Conservation (phyloP, 2,797 vertebrate species). For the Synaphobranchus kaupii region DNA sequence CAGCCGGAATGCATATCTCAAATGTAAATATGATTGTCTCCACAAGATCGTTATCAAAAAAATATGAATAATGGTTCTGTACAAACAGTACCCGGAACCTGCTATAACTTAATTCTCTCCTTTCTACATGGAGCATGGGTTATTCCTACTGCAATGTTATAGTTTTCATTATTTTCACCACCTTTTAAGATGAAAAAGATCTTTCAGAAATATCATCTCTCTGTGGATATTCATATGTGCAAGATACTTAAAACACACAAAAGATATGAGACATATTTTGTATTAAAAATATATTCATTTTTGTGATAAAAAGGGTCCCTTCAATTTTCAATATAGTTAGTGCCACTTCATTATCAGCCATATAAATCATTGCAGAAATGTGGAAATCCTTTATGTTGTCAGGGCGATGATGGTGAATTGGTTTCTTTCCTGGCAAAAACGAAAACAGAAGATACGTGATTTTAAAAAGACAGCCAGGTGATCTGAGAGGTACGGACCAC, state of each 20-base stretch:
- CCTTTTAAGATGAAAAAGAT: neutral
- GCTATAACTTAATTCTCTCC: neutral
- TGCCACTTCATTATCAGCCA: neutral
- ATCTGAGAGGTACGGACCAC: slow-evolving; percentile 5
- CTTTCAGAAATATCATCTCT: neutral
- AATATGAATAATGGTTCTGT: neutral
- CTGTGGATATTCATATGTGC: neutral
- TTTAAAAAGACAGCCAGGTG: neutral
- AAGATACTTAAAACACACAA: neutral
- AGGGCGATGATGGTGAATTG: no score
- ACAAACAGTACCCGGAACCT: neutral
- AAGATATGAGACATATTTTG: neutral
- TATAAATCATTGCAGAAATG: neutral
- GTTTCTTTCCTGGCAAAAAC: neutral
- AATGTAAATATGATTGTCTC: slow-evolving; percentile 2
- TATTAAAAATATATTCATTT: no score
- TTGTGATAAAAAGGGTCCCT: neutral
- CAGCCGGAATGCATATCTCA: neutral
- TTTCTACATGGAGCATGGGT: neutral
- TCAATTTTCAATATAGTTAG: neutral
- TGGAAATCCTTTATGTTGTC: neutral
- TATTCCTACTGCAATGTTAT: neutral
- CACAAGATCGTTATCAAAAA: slow-evolving; percentile 6
- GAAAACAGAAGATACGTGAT: no score
- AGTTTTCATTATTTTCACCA: neutral